These are phyloP conservation scores for Chionodraco myersi DNA, from an alignment of 2,113 vertebrate species.

Conservation along the genomic window DNA sequence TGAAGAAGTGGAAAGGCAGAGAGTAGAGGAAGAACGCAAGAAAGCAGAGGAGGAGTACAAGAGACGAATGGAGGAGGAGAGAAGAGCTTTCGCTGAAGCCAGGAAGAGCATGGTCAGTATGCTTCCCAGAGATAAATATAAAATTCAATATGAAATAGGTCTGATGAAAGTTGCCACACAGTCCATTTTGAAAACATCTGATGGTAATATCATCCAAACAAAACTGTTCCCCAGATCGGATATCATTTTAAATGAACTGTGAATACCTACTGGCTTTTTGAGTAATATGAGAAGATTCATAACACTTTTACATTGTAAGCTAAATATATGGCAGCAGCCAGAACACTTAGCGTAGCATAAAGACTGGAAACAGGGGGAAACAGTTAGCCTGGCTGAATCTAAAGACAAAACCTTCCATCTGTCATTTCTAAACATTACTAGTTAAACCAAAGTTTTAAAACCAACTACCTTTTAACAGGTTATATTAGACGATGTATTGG, in stretches of 20 bases:
- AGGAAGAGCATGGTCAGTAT: conserved; percentile 92
- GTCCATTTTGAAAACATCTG: background rate
- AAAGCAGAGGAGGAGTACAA: conserved; percentile 91
- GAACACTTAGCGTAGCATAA: background rate
- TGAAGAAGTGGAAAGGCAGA: conserved; percentile 94
- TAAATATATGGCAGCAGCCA: background rate
- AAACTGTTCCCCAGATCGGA: background rate
- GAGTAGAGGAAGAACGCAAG: conserved; percentile 90
- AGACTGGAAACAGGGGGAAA: background rate
- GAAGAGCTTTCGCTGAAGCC: conserved; percentile 93
- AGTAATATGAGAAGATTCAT: background rate
- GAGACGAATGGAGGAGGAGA: conserved; percentile 93
- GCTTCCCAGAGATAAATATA: background rate
- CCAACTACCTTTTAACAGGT: too few species aligned
- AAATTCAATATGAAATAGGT: too few species aligned
- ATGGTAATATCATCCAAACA: background rate
- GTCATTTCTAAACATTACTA: background rate
- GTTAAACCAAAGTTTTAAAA: too few species aligned
- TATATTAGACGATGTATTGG: background rate
- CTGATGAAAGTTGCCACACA: background rate
- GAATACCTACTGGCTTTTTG: background rate
- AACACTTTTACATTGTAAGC: background rate
- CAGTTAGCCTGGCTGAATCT: background rate
- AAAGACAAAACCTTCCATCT: background rate
- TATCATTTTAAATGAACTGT: background rate